Base-by-base conservation (phyloP, 2,797 vertebrate genomes). In the Allobates femoralis region DNA sequence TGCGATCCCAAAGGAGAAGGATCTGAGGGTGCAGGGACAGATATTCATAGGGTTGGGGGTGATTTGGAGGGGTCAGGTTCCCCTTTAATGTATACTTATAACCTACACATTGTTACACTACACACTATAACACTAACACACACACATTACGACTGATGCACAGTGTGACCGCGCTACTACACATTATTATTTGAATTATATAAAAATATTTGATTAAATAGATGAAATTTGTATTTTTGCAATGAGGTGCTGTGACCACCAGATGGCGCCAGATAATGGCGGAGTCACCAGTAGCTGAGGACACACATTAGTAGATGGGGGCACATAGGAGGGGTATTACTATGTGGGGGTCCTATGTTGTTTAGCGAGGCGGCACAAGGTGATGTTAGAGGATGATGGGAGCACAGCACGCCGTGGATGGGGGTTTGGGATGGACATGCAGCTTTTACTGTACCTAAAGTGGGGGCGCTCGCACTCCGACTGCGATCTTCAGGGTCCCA, bases 381-480 rank as follows among this genome's bases (percentile, higher is more conserved):
- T 88, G 32, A 87, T 86, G 67, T 91, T 79, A 93, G 93, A 89
- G 86, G 73, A 88, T 83, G 90, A 86, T n/a, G 75, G 87, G 79
- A 91, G 89, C 81, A 41, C 91, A 91, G 92, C 75, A 83, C 92
- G 89, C 89, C 91, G 89, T 89, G 92, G 77, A 85, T 81, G 89
- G 90, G 4, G 30, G 64, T 81, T 32, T 60, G 11, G 10, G 30
- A 32, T 32, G 32, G 30, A 90, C 93, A 96, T 93, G 95, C 90
- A 92, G 87, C n/a, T 88, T 92, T 93, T 97, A 97, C 97, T 92
- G 91, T 98, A 98, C 97, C 97, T 98, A 99, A 93, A 89, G 96
- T 95, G 89, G 97, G 97, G 85, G 96, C 97, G 91, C 97, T 98
- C 55, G 96, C 97, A 96, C 97, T 98, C 94, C 96, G 95, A 93